Evolutionary conservation across 2,113 vertebrate genomes (phyloP).

Genomic region (Syrrhaptes paradoxus): DNA sequence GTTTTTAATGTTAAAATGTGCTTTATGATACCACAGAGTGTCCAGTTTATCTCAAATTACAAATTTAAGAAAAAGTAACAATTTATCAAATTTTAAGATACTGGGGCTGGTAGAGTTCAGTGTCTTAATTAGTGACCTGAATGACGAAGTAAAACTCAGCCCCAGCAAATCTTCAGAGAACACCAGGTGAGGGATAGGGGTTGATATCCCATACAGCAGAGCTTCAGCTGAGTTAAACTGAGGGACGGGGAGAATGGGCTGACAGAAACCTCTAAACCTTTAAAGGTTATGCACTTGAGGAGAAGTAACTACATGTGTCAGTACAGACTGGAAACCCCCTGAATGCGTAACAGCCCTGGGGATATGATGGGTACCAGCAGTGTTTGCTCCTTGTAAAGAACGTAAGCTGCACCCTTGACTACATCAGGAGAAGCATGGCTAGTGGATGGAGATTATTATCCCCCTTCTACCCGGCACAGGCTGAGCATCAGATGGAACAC

Average conservation of each 20-base stretch:
- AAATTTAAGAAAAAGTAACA: background rate
- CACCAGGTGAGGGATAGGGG: rapidly evolving
- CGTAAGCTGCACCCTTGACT: background rate
- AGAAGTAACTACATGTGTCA: background rate
- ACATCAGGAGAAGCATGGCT: background rate
- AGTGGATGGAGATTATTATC: background rate
- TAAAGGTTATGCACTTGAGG: background rate
- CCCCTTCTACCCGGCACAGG: background rate
- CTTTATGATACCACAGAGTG: background rate
- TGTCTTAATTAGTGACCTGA: background rate
- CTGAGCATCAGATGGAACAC: background rate
- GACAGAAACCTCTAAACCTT: background rate
- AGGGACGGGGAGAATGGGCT: background rate
- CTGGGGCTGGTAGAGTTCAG: background rate
- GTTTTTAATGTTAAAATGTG: background rate
- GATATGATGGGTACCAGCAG: background rate
- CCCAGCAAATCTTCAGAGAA: background rate
- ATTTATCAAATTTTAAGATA: background rate
- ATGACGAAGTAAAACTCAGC: background rate
- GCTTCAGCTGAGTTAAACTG: background rate
- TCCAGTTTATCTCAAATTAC: background rate
- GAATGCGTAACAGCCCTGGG: background rate
- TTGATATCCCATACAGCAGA: background rate
- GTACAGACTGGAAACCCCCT: background rate
- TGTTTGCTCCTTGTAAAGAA: background rate